Conservation (phyloP, 1,140 invertebrate species). For the Drosophila parabipectinata region DNA sequence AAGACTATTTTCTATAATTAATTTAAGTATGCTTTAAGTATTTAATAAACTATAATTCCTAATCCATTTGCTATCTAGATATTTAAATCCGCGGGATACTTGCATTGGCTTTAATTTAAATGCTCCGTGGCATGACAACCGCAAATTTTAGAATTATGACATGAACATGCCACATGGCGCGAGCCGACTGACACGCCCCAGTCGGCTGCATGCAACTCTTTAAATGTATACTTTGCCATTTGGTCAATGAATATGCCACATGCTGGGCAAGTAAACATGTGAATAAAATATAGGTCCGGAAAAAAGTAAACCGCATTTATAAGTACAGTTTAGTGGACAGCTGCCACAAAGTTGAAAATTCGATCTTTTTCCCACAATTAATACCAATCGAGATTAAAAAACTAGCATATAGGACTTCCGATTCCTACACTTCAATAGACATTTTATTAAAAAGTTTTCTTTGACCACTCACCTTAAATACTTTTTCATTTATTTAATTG, state of each 20-base stretch:
- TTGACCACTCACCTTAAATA: neutral
- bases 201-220: constrained; percentile 18
- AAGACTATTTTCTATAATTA: no score
- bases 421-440: no score
- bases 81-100: neutral
- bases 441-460: constrained; percentile 3
- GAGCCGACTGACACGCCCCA: constrained; percentile 40
- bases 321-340: constrained; percentile 18
- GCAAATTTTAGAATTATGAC: constrained; percentile 76
- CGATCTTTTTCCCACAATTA: constrained; percentile 42
- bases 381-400: constrained; percentile 33
- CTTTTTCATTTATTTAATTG: constrained; percentile 9
- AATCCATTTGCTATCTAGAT: neutral
- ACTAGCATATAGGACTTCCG: neutral
- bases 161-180: constrained; percentile 42
- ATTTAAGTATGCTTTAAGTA: neutral
- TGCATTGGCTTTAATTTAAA: constrained; percentile 54
- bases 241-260: constrained; percentile 27
- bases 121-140: constrained; percentile 51
- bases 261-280: constrained; percentile 33
- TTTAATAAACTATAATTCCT: neutral
- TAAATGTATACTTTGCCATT: constrained; percentile 16
- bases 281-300: constrained; percentile 39
- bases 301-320: constrained; percentile 12
- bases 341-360: constrained; percentile 10